Conservation (phyloP, 2,797 vertebrate species). For the Molossus molossus region DNA sequence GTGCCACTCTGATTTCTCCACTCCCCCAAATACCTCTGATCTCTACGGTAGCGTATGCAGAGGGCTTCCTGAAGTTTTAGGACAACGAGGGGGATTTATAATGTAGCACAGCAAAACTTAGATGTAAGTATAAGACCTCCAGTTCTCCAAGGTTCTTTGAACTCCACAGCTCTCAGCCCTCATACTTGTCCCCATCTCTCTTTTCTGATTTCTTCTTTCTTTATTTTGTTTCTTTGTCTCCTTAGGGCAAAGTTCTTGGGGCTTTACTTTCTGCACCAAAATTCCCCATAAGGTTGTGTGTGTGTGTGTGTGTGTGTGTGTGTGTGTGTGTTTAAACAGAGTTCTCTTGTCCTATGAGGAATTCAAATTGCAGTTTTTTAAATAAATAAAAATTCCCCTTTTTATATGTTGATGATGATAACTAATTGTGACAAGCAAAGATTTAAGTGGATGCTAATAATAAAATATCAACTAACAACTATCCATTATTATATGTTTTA, state of each 20-base stretch:
- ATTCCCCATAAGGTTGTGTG: neutral
- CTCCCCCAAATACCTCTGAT: neutral
- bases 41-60: neutral
- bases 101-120: neutral
- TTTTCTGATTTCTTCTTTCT: neutral
- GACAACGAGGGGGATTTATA: neutral
- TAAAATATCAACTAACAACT: slow-evolving; percentile 14
- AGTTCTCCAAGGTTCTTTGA: neutral
- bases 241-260: neutral
- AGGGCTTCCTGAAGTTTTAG: neutral
- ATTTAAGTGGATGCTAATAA: slow-evolving; percentile 43
- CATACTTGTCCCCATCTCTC: neutral
- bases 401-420: neutral
- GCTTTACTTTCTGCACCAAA: neutral
- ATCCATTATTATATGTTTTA: slow-evolving; percentile 39
- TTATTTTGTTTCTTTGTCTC: slow-evolving; percentile 40
- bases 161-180: neutral
- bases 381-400: slow-evolving; percentile 16
- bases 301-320: no score
- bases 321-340: neutral
- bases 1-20: neutral
- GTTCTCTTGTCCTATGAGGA: slow-evolving; percentile 27
- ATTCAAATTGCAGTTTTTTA: slow-evolving; percentile 16
- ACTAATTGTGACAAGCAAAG: slow-evolving; percentile 16
- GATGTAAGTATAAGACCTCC: neutral